A percentile compares a stretch with the other conserved stretches of the same genome.
Evolutionary conservation across 2,888 invertebrate genomes (phyloP).

Genomic region (Masnerella sp.): DNA sequence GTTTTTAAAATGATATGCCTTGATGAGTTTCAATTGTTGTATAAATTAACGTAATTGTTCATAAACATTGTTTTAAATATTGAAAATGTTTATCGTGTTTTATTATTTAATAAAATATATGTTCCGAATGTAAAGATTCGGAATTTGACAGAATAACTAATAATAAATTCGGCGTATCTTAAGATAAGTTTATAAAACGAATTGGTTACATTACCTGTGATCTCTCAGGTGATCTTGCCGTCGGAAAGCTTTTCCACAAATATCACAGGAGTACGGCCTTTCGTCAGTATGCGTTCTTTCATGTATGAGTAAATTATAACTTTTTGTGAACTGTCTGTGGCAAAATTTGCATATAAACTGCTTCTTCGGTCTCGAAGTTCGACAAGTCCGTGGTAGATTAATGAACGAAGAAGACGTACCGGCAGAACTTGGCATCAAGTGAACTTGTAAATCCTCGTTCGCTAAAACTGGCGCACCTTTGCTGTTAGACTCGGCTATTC

Average conservation of each 20-base stretch:
- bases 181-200: no score
- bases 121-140: no score
- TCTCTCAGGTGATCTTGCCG: slow-evolving; percentile 97
- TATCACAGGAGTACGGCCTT: slow-evolving; percentile 97
- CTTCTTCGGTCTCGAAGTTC: slow-evolving; percentile 83
- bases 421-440: slow-evolving; percentile 63
- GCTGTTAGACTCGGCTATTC: slow-evolving; percentile 68
- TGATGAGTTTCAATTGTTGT: no score
- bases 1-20: no score
- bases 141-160: no score
- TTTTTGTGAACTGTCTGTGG: slow-evolving; percentile 97
- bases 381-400: slow-evolving; percentile 69
- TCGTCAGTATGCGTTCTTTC: slow-evolving; percentile 98
- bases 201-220: slow-evolving; percentile 97
- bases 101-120: no score
- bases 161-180: no score
- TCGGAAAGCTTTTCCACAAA: slow-evolving; percentile 98
- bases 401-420: slow-evolving; percentile 65
- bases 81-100: no score
- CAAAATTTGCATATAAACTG: slow-evolving; percentile 99
- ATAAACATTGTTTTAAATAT: no score
- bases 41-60: no score
- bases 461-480: slow-evolving; percentile 24
- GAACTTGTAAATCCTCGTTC: slow-evolving; percentile 39
- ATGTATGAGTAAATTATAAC: slow-evolving; percentile 99